These are phyloP conservation scores for Cynopterus sphinx DNA, from an alignment of 2,797 vertebrate genomes.

Conservation along the genomic window DNA sequence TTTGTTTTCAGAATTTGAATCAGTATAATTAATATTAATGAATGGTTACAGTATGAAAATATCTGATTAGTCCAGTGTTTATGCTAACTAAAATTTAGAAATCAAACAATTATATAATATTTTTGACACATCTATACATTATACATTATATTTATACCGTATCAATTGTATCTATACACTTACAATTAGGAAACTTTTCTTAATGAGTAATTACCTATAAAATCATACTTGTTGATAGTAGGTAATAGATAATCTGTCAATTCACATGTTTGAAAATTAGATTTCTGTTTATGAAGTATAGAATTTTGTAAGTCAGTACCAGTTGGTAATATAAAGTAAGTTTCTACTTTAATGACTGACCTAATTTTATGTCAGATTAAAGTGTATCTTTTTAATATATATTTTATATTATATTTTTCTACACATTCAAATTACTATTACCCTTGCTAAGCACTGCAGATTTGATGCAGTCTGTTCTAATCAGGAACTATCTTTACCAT, in stretches of 20 bases:
- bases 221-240: background rate
- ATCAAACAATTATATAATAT: background rate
- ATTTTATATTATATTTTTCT: background rate
- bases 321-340: background rate
- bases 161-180: background rate
- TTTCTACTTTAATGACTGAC: background rate
- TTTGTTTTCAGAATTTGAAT: constrained; percentile 33
- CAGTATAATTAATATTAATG: background rate
- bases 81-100: constrained; percentile 38
- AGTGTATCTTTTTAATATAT: background rate
- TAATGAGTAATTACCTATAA: constrained; percentile 21
- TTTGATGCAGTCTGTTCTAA: background rate
- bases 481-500: background rate
- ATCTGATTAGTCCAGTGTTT: background rate
- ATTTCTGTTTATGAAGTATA: background rate
- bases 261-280: background rate
- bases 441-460: background rate
- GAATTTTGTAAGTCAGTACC: background rate
- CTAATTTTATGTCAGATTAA: background rate
- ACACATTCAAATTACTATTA: background rate
- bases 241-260: background rate
- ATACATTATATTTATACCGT: background rate
- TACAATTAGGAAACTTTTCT: constrained; percentile 11
- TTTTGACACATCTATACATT: background rate
- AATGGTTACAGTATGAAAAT: constrained; percentile 16